Conservation (phyloP, 1,140 invertebrate species). For the Adelges cooleyi region DNA sequence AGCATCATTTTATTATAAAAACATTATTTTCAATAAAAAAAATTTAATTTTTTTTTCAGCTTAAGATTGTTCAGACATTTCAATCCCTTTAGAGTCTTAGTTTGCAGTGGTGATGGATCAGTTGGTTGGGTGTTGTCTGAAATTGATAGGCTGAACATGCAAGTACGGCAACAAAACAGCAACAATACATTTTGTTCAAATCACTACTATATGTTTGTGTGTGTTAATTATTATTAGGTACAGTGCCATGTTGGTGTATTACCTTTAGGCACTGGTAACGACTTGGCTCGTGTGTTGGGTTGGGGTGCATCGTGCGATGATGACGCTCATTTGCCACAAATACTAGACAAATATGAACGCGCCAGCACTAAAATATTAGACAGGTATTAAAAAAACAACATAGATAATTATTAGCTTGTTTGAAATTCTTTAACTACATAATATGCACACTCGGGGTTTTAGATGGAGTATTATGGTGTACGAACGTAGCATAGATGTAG, state of each 20-base stretch:
- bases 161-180: no score
- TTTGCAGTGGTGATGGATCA: constrained; percentile 87
- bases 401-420: constrained; percentile 11
- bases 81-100: constrained; percentile 79
- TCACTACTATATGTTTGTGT: no score
- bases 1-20: not conserved
- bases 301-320: constrained; percentile 93
- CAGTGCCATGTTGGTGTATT: constrained; percentile 85
- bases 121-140: constrained; percentile 90
- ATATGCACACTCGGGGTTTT: constrained; percentile 27
- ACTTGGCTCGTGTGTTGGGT: constrained; percentile 84
- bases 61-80: constrained; percentile 79
- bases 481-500: constrained; percentile 54
- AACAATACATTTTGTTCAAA: no score
- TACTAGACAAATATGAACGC: constrained; percentile 85
- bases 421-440: not conserved
- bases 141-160: constrained; percentile 82
- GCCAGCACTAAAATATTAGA: constrained; percentile 93
- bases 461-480: constrained; percentile 90
- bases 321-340: constrained; percentile 79
- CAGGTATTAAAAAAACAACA: no score
- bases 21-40: not conserved
- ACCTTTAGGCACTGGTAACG: constrained; percentile 90
- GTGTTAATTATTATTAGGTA: no score
- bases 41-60: constrained; percentile 38